These are phyloP conservation scores for Sapayoa aenigma DNA, from an alignment of 2,113 vertebrate genomes.

Conservation along the genomic window DNA sequence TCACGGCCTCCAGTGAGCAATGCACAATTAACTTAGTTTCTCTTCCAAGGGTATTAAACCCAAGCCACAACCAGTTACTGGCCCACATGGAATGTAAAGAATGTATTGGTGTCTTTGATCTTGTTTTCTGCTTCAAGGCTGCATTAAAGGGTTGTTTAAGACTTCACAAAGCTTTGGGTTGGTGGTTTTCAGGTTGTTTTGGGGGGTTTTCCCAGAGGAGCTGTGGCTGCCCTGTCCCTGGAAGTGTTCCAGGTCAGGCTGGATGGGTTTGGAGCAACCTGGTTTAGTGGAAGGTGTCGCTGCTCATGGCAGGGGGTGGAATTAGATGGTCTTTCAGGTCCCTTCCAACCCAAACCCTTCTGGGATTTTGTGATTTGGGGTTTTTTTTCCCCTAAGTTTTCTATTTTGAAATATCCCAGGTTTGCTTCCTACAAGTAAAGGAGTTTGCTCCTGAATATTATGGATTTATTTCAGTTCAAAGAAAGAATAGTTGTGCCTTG, in stretches of 20 bases:
- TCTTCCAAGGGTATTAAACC: neutral
- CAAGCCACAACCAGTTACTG: neutral
- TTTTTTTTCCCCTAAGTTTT: neutral
- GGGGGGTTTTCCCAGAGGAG: neutral
- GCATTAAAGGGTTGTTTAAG: neutral
- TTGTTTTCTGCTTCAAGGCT: neutral
- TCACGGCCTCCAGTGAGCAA: neutral
- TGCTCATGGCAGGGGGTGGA: neutral
- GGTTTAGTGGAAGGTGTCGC: neutral
- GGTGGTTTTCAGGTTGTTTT: neutral
- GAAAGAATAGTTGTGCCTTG: neutral
- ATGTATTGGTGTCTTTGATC: neutral
- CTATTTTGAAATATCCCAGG: neutral
- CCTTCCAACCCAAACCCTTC: neutral
- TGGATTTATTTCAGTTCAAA: neutral
- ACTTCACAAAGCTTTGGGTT: neutral
- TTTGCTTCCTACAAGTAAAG: neutral
- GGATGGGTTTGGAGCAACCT: neutral
- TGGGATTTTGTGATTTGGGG: neutral
- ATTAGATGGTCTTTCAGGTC: neutral
- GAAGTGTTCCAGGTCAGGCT: neutral
- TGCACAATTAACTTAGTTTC: neutral
- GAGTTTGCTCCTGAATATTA: neutral
- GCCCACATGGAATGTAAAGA: neutral
- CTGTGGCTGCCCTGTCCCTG: neutral